phyloP scores from a whole-genome alignment of 2,113 vertebrate species.

The Poeciliopsis retropinna region DNA sequence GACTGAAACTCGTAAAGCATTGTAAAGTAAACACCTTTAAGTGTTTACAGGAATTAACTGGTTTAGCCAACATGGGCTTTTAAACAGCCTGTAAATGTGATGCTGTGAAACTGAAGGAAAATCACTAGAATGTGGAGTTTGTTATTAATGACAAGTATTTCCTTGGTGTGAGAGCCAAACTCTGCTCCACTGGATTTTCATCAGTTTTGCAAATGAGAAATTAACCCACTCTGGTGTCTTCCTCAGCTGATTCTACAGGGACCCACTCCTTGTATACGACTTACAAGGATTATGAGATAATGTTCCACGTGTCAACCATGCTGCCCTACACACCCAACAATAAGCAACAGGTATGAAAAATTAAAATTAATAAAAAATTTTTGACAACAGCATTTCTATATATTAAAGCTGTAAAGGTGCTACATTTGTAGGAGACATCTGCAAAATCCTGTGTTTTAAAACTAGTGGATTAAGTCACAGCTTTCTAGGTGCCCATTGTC shows the following conservation, averaged over 20 bases:
- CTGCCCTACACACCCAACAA: slow-evolving; percentile 98
- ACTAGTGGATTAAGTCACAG: background rate
- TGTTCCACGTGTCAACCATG: slow-evolving; percentile 87
- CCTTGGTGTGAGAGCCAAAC: too few relatives aligned
- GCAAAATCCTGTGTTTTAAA: background rate
- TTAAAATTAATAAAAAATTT: background rate
- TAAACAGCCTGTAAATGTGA: slow-evolving; percentile 28
- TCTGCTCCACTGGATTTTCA: too few relatives aligned
- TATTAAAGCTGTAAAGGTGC: background rate
- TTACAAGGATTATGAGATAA: slow-evolving; percentile 82
- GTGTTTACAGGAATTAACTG: slow-evolving; percentile 40
- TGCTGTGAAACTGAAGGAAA: slow-evolving; percentile 23
- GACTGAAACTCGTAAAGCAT: background rate
- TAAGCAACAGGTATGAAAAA: slow-evolving; percentile 90
- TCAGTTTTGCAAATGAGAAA: background rate
- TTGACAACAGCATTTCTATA: background rate
- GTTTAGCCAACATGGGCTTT: slow-evolving; percentile 36
- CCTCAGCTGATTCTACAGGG: slow-evolving; percentile 79
- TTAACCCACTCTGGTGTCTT: slow-evolving; percentile 19
- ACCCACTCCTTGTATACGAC: slow-evolving; percentile 81
- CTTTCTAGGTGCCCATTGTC: background rate
- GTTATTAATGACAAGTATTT: slow-evolving; percentile 22
- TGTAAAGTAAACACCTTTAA: slow-evolving; percentile 20
- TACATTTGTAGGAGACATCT: background rate
- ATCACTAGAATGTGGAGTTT: slow-evolving; percentile 18